Percentiles rank a stretch among this genome's conserved stretches.
Evolutionary conservation across 2,888 invertebrate species (phyloP).

Genomic region (Drosophila austrosaltans): DNA sequence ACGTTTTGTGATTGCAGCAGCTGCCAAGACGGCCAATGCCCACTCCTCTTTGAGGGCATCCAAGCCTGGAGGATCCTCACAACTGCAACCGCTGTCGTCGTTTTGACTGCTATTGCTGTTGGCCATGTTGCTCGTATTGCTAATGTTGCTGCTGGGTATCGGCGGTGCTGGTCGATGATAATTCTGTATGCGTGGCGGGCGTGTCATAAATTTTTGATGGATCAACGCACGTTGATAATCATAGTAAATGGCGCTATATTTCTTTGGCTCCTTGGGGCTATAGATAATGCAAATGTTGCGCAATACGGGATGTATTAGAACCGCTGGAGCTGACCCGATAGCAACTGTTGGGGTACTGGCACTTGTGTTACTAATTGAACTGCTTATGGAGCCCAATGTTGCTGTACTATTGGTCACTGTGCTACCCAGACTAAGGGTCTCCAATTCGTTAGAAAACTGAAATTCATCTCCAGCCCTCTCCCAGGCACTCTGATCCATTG

Average conservation of each 20-base stretch:
- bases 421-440: conserved; percentile 76
- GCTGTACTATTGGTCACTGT: conserved; percentile 81
- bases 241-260: conserved; percentile 81
- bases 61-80: conserved; percentile 48
- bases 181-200: conserved; percentile 8
- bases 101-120: conserved; percentile 38
- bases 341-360: neutral
- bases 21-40: conserved; percentile 60
- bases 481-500: conserved; percentile 82
- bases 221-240: conserved; percentile 80
- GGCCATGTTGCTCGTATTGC: neutral
- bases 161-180: conserved; percentile 38
- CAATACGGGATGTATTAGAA: conserved; percentile 71
- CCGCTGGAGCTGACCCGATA: neutral
- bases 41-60: conserved; percentile 62
- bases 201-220: conserved; percentile 71
- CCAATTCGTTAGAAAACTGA: conserved; percentile 73
- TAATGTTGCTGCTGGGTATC: conserved; percentile 3
- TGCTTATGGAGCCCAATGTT: conserved; percentile 71
- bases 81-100: conserved; percentile 69
- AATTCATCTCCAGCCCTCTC: conserved; percentile 82
- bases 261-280: conserved; percentile 77
- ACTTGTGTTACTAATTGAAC: conserved; percentile 34
- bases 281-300: conserved; percentile 82
- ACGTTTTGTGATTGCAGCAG: conserved; percentile 53